Evolutionary conservation across 1,140 invertebrate genomes (phyloP).

Genomic region (Cyclargus thomasi): DNA sequence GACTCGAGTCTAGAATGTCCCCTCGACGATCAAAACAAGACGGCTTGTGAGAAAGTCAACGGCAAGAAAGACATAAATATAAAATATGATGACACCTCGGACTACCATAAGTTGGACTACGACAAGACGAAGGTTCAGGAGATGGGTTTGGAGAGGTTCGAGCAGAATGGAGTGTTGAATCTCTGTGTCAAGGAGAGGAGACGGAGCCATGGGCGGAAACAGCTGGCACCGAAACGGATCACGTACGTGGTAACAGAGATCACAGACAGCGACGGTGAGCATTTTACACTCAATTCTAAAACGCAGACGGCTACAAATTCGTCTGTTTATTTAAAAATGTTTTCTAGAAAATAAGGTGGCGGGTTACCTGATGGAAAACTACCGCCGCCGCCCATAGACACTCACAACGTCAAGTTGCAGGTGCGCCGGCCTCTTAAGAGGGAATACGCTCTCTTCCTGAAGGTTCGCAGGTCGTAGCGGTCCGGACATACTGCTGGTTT

Average conservation of each 20-base stretch:
- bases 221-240: constrained; percentile 51
- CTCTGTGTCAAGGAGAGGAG: constrained; percentile 51
- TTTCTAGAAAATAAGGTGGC: too few relatives aligned
- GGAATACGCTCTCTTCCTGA: too few relatives aligned
- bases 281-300: too few relatives aligned
- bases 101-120: background rate
- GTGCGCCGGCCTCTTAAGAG: too few relatives aligned
- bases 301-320: too few relatives aligned
- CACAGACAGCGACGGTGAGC: constrained; percentile 44
- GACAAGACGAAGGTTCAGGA: background rate
- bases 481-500: too few relatives aligned
- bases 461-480: too few relatives aligned
- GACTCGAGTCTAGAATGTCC: background rate
- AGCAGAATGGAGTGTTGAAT: constrained; percentile 46
- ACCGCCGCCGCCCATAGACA: too few relatives aligned
- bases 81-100: background rate
- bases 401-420: too few relatives aligned
- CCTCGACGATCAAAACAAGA: background rate
- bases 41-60: background rate
- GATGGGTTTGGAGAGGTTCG: background rate
- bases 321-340: too few relatives aligned
- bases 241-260: constrained; percentile 41
- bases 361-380: too few relatives aligned
- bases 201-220: constrained; percentile 56
- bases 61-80: constrained; percentile 1